Base-by-base conservation (phyloP, 1,140 invertebrate genomes). In the Augochlora pura region DNA sequence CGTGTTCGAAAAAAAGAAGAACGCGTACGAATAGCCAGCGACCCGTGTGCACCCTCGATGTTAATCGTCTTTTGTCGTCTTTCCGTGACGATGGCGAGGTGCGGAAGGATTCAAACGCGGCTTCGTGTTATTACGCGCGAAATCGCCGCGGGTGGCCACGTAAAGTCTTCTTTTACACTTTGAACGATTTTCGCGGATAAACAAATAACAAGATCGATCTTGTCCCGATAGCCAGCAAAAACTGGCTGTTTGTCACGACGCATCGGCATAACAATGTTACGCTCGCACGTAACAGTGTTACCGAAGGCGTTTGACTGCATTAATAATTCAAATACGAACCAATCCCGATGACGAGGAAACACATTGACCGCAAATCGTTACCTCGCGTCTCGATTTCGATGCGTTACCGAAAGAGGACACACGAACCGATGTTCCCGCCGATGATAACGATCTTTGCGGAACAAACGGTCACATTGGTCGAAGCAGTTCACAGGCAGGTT, bases 1-100 rank as follows among this genome's bases (percentile, higher is more conserved):
- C 89, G 89, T 90, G 90, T 83, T 82, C 14, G 71, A 42, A 23
- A 4, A 18, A 18, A 42, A 42, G 32, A 32, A 42, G 6, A 10
- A 32, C 27, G 81, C 8, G 73, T 76, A 67, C 52, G 42, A 52
- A 85, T 85, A 72, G 68, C 68, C 68, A 73, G 4, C 12, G 16
- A 32, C 8, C 63, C 21, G 39, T 57, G 21, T 12, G 9, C 16
- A 62, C 23, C 14, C 25, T 62, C 23, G 12, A 62, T 10, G 25
- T 16, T 27, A 32, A 62, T 23, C 25, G 25, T 62, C 25, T 32
- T 62, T 27, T 3, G 7, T 60, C 9, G 57, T 60, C 9, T 16
- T 59, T 25, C 23, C 57, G 12, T 25, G 12, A 12, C 27, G 16
- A 52, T 46, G 42, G 42, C 42, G 49, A 52, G 6, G 18, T 4